Evolutionary conservation across 2,888 invertebrate genomes (phyloP), one percentile per base, ranked within the genome.

Genomic region (Diarsia mendica): DNA sequence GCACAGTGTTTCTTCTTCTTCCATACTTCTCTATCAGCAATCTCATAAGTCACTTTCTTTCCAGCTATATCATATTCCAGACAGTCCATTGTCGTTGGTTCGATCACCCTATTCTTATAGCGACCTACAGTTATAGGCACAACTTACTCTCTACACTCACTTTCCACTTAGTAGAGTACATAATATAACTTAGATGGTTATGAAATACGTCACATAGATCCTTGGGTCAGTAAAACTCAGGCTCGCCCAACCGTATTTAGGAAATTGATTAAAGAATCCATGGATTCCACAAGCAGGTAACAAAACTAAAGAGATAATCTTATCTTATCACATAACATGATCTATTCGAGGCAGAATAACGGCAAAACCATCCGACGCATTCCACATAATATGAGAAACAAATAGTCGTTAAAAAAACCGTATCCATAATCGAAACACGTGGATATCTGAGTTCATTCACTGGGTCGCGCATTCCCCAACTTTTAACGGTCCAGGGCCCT

Each of bases 401-500:
- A 89, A 87, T 79, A 81, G 58, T 79, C 73, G 79, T 85, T 86
- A 88, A 88, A 85, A 85, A 87, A 88, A 88, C 85, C 86, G 86
- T 84, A 84, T 80, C 74, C 80, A 89, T 90, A 86, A 91, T 90
- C 88, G 88, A 86, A 89, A 89, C 90, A 91, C 90, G 89, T 91
- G 89, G 89, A 86, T 89, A 86, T 84, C 74, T 82, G 90, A 94
- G 95, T 95, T 95, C 95, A 91, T 92, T 93, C 92, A 93, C 93
- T 90, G 91, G 87, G 86, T 89, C 89, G 87, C 82, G 90, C 91
- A 89, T 92, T 91, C 91, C 89, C 90, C 84, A 80, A 81, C 86
- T 89, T 89, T 92, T 93, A 95, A 94, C 94, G 93, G 94, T 92
- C 90, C 92, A 82, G 89, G 83, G 84, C 91, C 90, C 95, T 93